Evolutionary conservation across 2,888 invertebrate species (phyloP).

Genomic region (Euphydryas editha): DNA sequence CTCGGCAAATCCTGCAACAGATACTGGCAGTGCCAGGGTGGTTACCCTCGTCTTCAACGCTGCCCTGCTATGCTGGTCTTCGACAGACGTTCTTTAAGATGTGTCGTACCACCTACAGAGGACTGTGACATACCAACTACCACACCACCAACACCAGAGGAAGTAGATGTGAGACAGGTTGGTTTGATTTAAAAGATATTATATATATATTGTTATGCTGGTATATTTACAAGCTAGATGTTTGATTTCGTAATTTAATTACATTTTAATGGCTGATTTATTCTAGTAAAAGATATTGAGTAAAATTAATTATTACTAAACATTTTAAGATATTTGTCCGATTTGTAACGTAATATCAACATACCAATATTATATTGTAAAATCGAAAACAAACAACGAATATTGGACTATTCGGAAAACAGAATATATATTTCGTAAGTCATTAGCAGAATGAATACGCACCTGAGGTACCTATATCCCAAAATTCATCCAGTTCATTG

Average conservation of each 20-base stretch:
- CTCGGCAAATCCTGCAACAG: slow-evolving; percentile 96
- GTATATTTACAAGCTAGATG: background rate
- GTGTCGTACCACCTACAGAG: slow-evolving; percentile 95
- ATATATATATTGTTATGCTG: too few species aligned
- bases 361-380: background rate
- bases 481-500: slow-evolving; percentile 29
- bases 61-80: slow-evolving; percentile 96
- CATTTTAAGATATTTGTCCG: too few species aligned
- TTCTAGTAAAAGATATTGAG: too few species aligned
- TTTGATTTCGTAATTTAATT: too few species aligned
- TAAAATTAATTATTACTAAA: too few species aligned
- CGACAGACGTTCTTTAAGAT: slow-evolving; percentile 91
- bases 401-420: slow-evolving; percentile 1
- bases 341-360: too few species aligned
- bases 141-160: slow-evolving; percentile 85
- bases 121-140: slow-evolving; percentile 94
- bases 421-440: slow-evolving; percentile 17
- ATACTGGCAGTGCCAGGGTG: slow-evolving; percentile 97
- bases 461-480: slow-evolving; percentile 16
- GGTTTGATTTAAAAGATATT: background rate
- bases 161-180: slow-evolving; percentile 73
- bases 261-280: too few species aligned
- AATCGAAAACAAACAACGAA: background rate
- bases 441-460: slow-evolving; percentile 31
- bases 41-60: slow-evolving; percentile 94